Base-by-base conservation (phyloP, 2,888 invertebrate genomes). In the Hyles lineata region DNA sequence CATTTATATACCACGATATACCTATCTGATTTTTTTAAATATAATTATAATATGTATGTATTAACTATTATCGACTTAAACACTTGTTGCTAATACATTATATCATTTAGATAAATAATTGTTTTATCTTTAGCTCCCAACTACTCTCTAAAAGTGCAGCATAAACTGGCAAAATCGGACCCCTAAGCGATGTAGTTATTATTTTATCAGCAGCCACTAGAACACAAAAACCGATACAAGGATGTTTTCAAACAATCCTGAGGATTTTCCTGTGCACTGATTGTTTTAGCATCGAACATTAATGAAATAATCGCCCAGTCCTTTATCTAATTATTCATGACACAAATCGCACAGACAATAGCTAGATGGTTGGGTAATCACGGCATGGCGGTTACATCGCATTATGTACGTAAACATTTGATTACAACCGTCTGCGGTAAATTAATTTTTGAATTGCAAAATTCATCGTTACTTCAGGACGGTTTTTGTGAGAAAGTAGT, bases 291-390 rank as follows among this genome's bases (percentile, higher is more conserved):
- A 25, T 23, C 29, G 59, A 35, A 70, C 35, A 59, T 50, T 67
- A 67, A 50, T 67, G 23, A 67, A 11, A 50, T 50, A 67, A 50
- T 67, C 23, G 50, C 7, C 67, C 17, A 67, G 70, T 61, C 72
- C 70, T 74, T 71, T 70, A 72, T 63, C 70, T 55, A 58, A n/a
- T 70, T 67, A 71, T 71, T 73, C 70, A 73, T 72, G 73, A 72
- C 73, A 73, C 74, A 70, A 76, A 73, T 74, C 73, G 62, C 43
- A 43, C 43, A 67, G 72, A 76, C 74, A 76, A 76, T 74, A 71
- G 74, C 60, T 21, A 69, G 32, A 58, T 29, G 55, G 25, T 74
- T 73, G 72, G 59, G 72, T 70, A 73, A 74, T 70, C 72, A 74
- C 74, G 72, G 69, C 72, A 60, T 23, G 52, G 70, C 62, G 32